A percentile compares a stretch with the other conserved stretches of the same genome.
These are phyloP conservation scores for Clamator glandarius DNA, from an alignment of 2,797 vertebrate species.

Conservation along the genomic window DNA sequence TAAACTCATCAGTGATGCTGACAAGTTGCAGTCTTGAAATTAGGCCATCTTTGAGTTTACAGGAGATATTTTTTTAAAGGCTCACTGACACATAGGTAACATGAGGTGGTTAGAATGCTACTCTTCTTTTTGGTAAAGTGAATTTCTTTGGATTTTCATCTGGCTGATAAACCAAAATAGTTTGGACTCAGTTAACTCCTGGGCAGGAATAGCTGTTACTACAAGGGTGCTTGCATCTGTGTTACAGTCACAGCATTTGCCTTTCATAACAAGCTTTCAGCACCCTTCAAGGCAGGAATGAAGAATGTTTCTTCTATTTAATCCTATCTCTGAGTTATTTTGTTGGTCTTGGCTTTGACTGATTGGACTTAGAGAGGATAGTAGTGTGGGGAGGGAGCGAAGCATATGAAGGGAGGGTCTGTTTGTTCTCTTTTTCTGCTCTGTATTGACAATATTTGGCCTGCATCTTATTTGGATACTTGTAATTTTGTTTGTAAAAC, in stretches of 20 bases:
- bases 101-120: neutral
- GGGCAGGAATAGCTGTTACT: neutral
- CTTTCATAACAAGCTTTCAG: neutral
- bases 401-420: neutral
- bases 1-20: neutral
- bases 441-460: neutral
- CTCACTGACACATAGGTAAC: neutral
- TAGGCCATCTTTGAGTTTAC: neutral
- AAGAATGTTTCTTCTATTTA: neutral
- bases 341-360: neutral
- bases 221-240: neutral
- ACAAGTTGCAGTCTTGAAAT: neutral
- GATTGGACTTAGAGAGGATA: neutral
- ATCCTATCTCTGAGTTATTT: neutral
- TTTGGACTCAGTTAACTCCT: accelerated
- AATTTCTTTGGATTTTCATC: neutral
- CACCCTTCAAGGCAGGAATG: neutral
- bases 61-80: neutral
- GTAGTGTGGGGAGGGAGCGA: neutral
- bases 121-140: neutral
- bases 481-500: neutral
- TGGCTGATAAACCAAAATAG: neutral
- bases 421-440: neutral
- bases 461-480: neutral
- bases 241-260: neutral